Conservation (phyloP, 2,113 vertebrate species). For the Turdus rufiventris region DNA sequence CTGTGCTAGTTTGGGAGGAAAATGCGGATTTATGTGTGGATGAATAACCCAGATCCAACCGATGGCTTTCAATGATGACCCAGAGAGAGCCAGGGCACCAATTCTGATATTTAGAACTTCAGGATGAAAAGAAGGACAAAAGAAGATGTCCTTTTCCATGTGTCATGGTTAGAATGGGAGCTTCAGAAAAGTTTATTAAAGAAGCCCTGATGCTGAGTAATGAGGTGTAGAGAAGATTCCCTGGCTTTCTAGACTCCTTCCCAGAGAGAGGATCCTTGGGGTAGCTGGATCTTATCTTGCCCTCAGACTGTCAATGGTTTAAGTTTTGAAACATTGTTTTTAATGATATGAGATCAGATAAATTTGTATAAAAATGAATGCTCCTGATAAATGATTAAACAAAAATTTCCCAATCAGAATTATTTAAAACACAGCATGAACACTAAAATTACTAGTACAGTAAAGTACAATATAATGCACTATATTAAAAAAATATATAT, state of each 20-base stretch:
- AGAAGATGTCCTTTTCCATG: rapidly evolving
- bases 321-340: neutral
- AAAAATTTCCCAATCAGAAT: neutral
- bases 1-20: neutral
- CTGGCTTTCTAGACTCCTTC: neutral
- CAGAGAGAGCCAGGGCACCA: neutral
- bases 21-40: neutral
- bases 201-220: neutral
- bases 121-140: neutral
- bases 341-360: neutral
- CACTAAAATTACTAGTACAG: neutral
- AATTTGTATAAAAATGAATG: neutral
- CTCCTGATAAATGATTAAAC: neutral
- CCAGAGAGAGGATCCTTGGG: neutral
- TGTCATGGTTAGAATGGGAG: neutral
- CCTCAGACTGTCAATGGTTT: neutral
- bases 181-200: neutral
- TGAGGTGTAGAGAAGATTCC: neutral
- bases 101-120: neutral
- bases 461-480: too few species aligned
- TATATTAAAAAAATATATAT: neutral
- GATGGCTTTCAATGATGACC: neutral
- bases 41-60: neutral
- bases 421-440: neutral
- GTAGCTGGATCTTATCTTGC: neutral